A percentile compares a stretch with the other conserved stretches of the same genome.
These are phyloP conservation scores for Ochropleura plecta DNA, from an alignment of 2,888 invertebrate species.

Conservation along the genomic window DNA sequence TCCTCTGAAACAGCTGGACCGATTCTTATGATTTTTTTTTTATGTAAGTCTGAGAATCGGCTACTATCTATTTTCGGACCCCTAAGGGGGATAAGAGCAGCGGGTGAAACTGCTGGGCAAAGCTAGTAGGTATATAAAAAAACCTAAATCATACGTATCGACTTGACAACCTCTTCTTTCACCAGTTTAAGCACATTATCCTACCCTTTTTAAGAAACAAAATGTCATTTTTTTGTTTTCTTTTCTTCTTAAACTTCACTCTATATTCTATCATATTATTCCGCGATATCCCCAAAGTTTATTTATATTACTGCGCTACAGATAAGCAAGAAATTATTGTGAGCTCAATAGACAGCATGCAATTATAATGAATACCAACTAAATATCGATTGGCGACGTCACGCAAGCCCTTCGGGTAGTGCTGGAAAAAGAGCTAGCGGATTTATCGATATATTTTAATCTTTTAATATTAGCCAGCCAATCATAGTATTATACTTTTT, in stretches of 20 bases:
- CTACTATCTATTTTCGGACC: too few relatives aligned
- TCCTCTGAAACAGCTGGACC: too few relatives aligned
- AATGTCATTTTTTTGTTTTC: background rate
- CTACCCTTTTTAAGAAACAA: background rate
- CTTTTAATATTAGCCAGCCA: too few relatives aligned
- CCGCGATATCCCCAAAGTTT: conserved; percentile 69
- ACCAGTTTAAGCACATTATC: background rate
- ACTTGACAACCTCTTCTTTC: background rate
- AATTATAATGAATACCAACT: conserved; percentile 84
- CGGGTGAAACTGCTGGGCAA: too few relatives aligned
- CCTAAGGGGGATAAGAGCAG: too few relatives aligned
- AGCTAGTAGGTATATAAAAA: background rate
- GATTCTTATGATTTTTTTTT: too few relatives aligned
- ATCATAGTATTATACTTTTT: background rate
- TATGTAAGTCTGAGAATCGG: too few relatives aligned
- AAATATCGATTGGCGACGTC: conserved; percentile 81
- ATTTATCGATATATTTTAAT: conserved; percentile 25
- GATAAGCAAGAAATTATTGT: conserved; percentile 77
- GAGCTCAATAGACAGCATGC: conserved; percentile 81
- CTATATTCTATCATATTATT: conserved; percentile 34
- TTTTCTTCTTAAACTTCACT: conserved; percentile 22
- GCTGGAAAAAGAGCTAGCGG: conserved; percentile 37
- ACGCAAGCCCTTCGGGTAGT: conserved; percentile 75
- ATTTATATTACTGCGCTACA: conserved; percentile 68
- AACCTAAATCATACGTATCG: background rate